These are phyloP conservation scores for Lepidiolamprologus cunningtoni DNA, from an alignment of 2,113 vertebrate species.

Conservation along the genomic window DNA sequence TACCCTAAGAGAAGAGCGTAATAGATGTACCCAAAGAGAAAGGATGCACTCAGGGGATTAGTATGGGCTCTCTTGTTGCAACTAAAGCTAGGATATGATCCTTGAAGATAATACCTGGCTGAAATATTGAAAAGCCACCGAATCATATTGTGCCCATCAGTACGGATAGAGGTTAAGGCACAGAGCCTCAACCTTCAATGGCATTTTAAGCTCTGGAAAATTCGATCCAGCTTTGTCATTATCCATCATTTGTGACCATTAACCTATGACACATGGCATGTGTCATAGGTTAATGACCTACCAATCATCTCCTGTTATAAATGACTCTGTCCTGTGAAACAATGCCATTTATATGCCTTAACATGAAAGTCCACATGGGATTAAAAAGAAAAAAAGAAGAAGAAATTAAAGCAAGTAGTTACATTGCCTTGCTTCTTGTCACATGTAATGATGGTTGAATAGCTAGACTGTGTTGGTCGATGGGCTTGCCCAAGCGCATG, in stretches of 20 bases:
- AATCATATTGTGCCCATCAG: neutral
- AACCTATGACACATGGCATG: conserved; percentile 33
- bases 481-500: conserved; percentile 19
- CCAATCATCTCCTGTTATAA: conserved; percentile 25
- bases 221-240: conserved; percentile 18
- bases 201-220: neutral
- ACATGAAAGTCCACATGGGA: neutral
- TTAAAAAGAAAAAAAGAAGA: neutral
- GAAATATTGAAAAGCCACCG: neutral
- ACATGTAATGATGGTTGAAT: neutral
- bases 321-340: conserved; percentile 29
- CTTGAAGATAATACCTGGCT: neutral
- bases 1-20: neutral
- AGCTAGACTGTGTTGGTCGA: neutral
- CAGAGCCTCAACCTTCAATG: neutral
- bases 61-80: neutral
- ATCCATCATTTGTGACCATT: conserved; percentile 46
- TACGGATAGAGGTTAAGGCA: neutral
- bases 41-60: conserved; percentile 10
- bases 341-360: neutral
- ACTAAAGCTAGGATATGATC: neutral
- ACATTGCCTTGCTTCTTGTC: neutral
- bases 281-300: too few relatives aligned
- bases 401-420: neutral
- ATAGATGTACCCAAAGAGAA: neutral